A percentile compares a stretch with the other conserved stretches of the same genome.
phyloP scores from a whole-genome alignment of 2,113 vertebrate genomes.

The Ochotona curzoniae region DNA sequence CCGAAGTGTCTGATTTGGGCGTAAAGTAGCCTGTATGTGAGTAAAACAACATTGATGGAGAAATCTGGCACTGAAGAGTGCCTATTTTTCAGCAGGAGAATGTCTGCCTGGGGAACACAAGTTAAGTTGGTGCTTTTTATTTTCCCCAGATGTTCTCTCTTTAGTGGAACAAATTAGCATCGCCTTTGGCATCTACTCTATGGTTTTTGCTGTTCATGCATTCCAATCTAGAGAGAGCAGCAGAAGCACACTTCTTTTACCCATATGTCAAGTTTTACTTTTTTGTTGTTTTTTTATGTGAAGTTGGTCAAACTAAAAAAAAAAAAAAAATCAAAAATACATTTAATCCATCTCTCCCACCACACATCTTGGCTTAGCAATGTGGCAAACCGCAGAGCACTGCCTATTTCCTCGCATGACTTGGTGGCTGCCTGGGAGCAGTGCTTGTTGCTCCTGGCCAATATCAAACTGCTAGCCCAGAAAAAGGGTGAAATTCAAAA shows the following conservation, averaged over 20 bases:
- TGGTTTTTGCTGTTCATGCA: slow-evolving; percentile 26
- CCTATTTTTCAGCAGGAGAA: not conserved
- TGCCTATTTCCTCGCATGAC: too few relatives aligned
- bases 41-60: not conserved
- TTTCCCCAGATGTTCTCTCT: slow-evolving; percentile 29
- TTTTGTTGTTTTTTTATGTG: not conserved
- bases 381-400: too few relatives aligned
- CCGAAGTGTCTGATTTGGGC: not conserved
- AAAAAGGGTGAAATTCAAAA: too few relatives aligned
- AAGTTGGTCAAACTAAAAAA: not conserved
- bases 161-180: slow-evolving; percentile 36
- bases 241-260: slow-evolving; percentile 1
- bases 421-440: too few relatives aligned
- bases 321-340: not conserved
- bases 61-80: not conserved
- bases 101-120: not conserved
- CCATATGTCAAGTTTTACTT: not conserved
- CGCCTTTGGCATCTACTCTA: not conserved
- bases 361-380: too few relatives aligned
- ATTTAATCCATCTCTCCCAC: too few relatives aligned
- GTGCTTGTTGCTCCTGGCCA: too few relatives aligned
- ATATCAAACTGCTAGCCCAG: too few relatives aligned
- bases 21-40: not conserved
- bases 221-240: not conserved
- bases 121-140: too few relatives aligned